A percentile compares a stretch with the other conserved stretches of the same genome.
These are phyloP conservation scores for Mandrillus leucophaeus DNA, from an alignment of 2,113 vertebrate genomes.

Conservation along the genomic window DNA sequence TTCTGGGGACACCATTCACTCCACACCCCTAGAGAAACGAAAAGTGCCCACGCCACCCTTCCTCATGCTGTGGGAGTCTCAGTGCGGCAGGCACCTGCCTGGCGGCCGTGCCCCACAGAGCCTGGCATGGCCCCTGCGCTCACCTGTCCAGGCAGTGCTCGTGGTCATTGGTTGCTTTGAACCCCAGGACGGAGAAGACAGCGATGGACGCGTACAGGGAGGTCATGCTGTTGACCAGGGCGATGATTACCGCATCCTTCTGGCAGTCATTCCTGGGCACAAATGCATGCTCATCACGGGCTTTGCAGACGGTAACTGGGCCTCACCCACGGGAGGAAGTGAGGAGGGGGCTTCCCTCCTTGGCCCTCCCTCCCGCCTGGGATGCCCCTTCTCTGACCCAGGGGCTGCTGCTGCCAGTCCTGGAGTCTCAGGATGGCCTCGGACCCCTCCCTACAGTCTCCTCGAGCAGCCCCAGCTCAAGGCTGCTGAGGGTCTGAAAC, in stretches of 20 bases:
- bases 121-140: background rate
- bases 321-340: background rate
- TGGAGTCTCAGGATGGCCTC: background rate
- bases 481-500: too few species aligned
- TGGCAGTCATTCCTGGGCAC: conserved; percentile 92
- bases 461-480: background rate
- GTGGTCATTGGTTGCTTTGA: conserved; percentile 89
- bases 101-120: rapidly evolving
- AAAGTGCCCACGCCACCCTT: rapidly evolving
- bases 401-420: background rate
- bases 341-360: background rate
- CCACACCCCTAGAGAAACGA: background rate
- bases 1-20: too few species aligned
- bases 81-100: rapidly evolving
- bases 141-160: conserved; percentile 87
- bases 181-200: conserved; percentile 94
- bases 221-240: conserved; percentile 92
- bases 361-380: background rate
- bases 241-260: conserved; percentile 90
- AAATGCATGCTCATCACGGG: background rate
- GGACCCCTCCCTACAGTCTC: background rate
- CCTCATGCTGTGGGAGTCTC: background rate
- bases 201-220: conserved; percentile 93
- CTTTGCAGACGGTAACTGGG: too few species aligned
- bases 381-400: background rate